Evolutionary conservation across 2,113 vertebrate species (phyloP).

Genomic region (Poeciliopsis retropinna): DNA sequence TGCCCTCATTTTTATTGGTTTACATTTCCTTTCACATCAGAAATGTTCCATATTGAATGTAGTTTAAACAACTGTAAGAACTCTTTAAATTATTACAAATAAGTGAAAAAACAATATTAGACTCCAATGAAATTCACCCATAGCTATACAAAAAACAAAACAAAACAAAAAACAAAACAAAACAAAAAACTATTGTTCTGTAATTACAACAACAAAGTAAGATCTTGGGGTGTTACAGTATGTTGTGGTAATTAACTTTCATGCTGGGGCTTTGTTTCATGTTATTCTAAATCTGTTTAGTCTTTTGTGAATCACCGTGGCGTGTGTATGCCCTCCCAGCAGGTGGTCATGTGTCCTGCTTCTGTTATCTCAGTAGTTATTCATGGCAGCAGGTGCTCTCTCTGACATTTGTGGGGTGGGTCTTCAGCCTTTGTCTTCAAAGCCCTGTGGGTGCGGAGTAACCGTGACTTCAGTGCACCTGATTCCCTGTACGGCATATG

Average conservation of each 20-base stretch:
- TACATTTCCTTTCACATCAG: too few species aligned
- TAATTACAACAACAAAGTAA: not conserved
- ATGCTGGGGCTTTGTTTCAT: slow-evolving; percentile 37
- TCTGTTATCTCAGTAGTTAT: slow-evolving; percentile 67
- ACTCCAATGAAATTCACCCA: not conserved
- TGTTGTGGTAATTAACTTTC: slow-evolving; percentile 50
- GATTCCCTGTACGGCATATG: slow-evolving; percentile 59
- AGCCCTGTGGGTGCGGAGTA: slow-evolving; percentile 54
- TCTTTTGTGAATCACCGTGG: slow-evolving; percentile 37
- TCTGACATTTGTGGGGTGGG: slow-evolving; percentile 72
- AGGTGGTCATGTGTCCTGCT: slow-evolving; percentile 63
- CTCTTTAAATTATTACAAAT: too few species aligned
- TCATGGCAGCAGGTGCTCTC: slow-evolving; percentile 72
- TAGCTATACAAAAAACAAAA: not conserved
- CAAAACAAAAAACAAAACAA: not conserved
- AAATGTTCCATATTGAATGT: too few species aligned
- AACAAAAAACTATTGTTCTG: not conserved
- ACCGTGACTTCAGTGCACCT: slow-evolving; percentile 66
- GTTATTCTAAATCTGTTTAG: slow-evolving; percentile 38
- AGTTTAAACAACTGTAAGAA: too few species aligned
- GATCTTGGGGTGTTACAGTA: slow-evolving; percentile 15
- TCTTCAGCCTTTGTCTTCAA: slow-evolving; percentile 72
- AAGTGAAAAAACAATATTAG: not conserved
- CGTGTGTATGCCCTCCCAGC: slow-evolving; percentile 65
- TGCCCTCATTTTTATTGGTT: too few species aligned